These are phyloP conservation scores for Recurvirostra avosetta DNA, from an alignment of 2,113 vertebrate species.

Conservation along the genomic window DNA sequence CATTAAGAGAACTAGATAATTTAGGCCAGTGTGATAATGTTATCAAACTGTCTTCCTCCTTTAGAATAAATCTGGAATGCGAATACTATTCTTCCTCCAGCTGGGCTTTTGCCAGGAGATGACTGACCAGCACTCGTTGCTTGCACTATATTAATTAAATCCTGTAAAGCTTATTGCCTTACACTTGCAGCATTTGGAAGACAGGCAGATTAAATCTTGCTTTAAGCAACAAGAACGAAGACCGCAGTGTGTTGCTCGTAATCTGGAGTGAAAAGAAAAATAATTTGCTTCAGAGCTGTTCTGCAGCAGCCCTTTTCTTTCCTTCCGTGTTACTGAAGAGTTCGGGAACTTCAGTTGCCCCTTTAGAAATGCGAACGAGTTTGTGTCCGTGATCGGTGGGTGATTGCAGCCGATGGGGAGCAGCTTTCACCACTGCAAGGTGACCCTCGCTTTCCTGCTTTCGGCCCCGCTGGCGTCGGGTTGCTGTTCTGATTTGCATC, in stretches of 20 bases:
- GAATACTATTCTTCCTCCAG: not conserved
- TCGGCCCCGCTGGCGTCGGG: fast-evolving
- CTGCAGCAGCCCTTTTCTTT: not conserved
- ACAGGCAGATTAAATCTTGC: constrained; percentile 15
- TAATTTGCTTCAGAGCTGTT: not conserved
- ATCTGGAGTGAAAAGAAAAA: not conserved
- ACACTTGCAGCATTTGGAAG: not conserved
- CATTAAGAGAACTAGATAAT: not conserved
- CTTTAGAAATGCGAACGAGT: not conserved
- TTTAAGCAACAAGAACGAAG: not conserved
- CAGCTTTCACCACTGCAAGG: fast-evolving
- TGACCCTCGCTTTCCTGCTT: not conserved
- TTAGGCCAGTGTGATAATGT: not conserved
- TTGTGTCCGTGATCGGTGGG: not conserved
- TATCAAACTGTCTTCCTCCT: constrained; percentile 23
- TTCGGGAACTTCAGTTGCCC: not conserved
- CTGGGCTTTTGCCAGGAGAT: not conserved
- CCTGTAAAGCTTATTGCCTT: not conserved
- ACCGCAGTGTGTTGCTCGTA: not conserved
- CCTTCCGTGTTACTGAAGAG: not conserved
- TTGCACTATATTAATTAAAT: constrained; percentile 3
- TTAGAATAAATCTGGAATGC: constrained; percentile 26
- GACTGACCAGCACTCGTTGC: not conserved
- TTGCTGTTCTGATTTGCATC: not conserved
- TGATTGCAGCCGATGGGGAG: not conserved